Base-by-base conservation (phyloP, 2,888 invertebrate genomes). In the Homarus gammarus region DNA sequence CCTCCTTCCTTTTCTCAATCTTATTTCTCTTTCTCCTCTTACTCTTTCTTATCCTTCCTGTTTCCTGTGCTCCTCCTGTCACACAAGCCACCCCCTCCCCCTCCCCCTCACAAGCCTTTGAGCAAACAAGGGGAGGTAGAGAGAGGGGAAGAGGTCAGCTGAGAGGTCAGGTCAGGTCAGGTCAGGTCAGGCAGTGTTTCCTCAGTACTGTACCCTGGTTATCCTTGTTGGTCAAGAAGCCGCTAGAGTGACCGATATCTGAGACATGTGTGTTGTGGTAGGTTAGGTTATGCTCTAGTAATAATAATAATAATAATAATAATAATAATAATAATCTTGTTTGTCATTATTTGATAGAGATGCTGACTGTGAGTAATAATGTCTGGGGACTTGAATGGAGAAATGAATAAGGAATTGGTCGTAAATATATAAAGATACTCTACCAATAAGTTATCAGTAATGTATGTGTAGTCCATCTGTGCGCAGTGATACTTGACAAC, bases 121-220 rank as follows among this genome's bases (percentile, higher is more conserved):
- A 61, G 51, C 79, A 79, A 79, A 79, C 61, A 79, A 61, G 36
- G 44, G 40, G 44, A 75, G 27, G 27, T 8, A 64, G n/a, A 8
- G 22, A n/a, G 64, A 81, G 33, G 33, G 79, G 10, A 38, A 31
- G 33, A 51, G 12, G 15, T 56, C 27, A 15, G 36, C 56, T 68
- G 56, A 44, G 56, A 84, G 84, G 73, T 84, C 84, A 84, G 84
- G 84, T 84, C 84, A 84, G 40, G 70, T 82, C 49, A n/a, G n/a
- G n/a, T n/a, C n/a, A n/a, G n/a, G 31, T 33, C 49, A 61, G 40
- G 3, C 22, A 56, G 18, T 0, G 56, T 56, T 22, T 56, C 56
- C 18, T 64, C 27, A 44, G 12, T 44, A 12, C 44, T 12, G n/a
- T n/a, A n/a, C 44, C 5, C 5, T 6, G 64, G 64, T 64, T 27